Evolutionary conservation across 1,140 invertebrate genomes (phyloP).

Genomic region (Dendroctonus ponderosae): DNA sequence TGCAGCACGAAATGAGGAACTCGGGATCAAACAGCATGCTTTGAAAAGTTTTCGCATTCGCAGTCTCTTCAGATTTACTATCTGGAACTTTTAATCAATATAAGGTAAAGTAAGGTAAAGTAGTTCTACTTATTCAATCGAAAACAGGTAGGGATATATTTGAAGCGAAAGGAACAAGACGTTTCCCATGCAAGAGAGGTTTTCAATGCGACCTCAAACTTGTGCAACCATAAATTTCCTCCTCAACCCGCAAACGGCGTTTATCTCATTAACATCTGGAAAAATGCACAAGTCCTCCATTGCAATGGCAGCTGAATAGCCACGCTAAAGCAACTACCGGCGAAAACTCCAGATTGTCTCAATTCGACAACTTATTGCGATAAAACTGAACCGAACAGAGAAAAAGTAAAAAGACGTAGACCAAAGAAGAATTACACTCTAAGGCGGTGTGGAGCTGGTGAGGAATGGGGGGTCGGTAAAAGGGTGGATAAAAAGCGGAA

Average conservation of each 20-base stretch:
- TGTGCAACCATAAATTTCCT: too few species aligned
- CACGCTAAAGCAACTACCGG: neutral
- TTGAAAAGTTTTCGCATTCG: slow-evolving; percentile 20
- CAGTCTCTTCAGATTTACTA: neutral
- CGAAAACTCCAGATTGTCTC: slow-evolving; percentile 19
- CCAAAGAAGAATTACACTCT: slow-evolving; percentile 25
- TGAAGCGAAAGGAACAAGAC: too few species aligned
- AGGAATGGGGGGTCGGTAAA: neutral
- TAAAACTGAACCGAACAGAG: slow-evolving; percentile 24
- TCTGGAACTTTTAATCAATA: neutral
- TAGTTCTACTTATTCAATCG: neutral
- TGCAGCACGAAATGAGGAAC: slow-evolving; percentile 25
- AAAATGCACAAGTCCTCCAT: too few species aligned
- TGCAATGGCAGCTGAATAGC: too few species aligned
- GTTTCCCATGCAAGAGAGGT: too few species aligned
- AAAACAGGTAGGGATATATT: too few species aligned
- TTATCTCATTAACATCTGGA: too few species aligned
- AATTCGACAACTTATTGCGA: slow-evolving; percentile 28
- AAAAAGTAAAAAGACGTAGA: slow-evolving; percentile 28
- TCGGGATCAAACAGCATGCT: slow-evolving; percentile 27
- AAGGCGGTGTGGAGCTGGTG: slow-evolving; percentile 11
- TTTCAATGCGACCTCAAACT: too few species aligned
- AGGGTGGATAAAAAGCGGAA: slow-evolving; percentile 20
- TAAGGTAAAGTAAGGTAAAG: neutral
- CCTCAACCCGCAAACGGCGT: too few species aligned